Evolutionary conservation across 2,888 invertebrate species (phyloP).

Genomic region (Drosophila falleni): DNA sequence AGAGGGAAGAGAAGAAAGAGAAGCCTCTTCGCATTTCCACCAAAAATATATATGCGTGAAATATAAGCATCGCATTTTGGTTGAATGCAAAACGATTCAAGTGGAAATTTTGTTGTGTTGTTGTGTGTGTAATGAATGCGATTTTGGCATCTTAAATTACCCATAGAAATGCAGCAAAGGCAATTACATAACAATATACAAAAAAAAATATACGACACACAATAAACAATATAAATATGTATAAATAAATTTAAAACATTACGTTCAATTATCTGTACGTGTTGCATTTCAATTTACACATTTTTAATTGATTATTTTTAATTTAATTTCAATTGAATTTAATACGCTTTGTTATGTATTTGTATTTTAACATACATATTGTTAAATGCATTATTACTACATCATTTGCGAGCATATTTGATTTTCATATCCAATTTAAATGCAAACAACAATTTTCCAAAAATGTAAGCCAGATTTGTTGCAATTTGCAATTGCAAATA

Average conservation of each 20-base stretch:
- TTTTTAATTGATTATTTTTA: neutral
- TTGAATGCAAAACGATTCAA: constrained; percentile 30
- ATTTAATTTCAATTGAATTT: neutral
- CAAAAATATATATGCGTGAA: constrained; percentile 65
- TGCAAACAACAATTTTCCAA: too few species aligned
- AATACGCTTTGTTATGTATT: neutral
- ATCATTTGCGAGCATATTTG: too few species aligned
- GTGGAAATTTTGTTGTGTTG: constrained; percentile 38
- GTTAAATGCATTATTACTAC: too few species aligned
- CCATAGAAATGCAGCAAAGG: constrained; percentile 51
- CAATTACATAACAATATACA: constrained; percentile 42
- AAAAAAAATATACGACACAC: neutral
- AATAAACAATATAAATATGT: neutral
- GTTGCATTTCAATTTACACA: neutral
- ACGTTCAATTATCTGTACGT: neutral
- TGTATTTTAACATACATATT: neutral
- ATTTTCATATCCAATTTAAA: too few species aligned
- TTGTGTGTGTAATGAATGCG: constrained; percentile 55
- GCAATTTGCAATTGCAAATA: too few species aligned
- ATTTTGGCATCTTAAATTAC: constrained; percentile 67
- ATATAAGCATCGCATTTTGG: constrained; percentile 38
- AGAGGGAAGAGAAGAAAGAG: neutral
- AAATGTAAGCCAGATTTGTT: too few species aligned
- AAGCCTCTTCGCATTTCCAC: constrained; percentile 32
- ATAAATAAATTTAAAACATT: neutral